phyloP scores from a whole-genome alignment of 1,140 invertebrate genomes.

The Chymomyza costata region DNA sequence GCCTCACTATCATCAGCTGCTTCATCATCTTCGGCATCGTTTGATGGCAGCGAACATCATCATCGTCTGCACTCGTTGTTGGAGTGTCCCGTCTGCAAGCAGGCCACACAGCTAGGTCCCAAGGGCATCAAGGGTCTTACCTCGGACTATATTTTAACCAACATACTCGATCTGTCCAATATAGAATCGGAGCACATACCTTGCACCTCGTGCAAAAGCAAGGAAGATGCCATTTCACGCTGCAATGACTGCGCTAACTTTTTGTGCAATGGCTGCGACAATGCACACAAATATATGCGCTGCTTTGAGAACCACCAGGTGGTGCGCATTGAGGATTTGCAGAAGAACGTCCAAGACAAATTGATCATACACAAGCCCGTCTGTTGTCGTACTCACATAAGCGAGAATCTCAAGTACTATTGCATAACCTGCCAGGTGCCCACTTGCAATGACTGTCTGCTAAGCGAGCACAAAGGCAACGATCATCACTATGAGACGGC shows the following conservation, averaged over 20 bases:
- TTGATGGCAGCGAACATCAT: slow-evolving; percentile 56
- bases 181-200: slow-evolving; percentile 85
- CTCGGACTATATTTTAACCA: slow-evolving; percentile 88
- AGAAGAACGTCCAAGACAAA: slow-evolving; percentile 81
- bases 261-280: slow-evolving; percentile 93
- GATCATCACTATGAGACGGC: slow-evolving; percentile 87
- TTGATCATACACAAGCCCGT: slow-evolving; percentile 88
- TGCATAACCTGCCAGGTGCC: slow-evolving; percentile 89
- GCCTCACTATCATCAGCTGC: slow-evolving; percentile 32
- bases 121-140: slow-evolving; percentile 85
- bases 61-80: slow-evolving; percentile 28
- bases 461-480: slow-evolving; percentile 85
- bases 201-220: slow-evolving; percentile 92
- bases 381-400: slow-evolving; percentile 84
- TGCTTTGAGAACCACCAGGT: slow-evolving; percentile 95
- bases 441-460: slow-evolving; percentile 88
- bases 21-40: slow-evolving; percentile 72
- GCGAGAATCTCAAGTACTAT: slow-evolving; percentile 88
- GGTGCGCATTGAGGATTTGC: slow-evolving; percentile 89
- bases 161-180: slow-evolving; percentile 89
- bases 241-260: slow-evolving; percentile 96
- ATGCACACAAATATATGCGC: slow-evolving; percentile 94
- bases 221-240: slow-evolving; percentile 91
- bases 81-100: slow-evolving; percentile 87
- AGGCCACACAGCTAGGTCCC: slow-evolving; percentile 85